Percentiles rank a stretch among this genome's conserved stretches.
Evolutionary conservation across 2,888 invertebrate species (phyloP).

Genomic region (Pocota personata): DNA sequence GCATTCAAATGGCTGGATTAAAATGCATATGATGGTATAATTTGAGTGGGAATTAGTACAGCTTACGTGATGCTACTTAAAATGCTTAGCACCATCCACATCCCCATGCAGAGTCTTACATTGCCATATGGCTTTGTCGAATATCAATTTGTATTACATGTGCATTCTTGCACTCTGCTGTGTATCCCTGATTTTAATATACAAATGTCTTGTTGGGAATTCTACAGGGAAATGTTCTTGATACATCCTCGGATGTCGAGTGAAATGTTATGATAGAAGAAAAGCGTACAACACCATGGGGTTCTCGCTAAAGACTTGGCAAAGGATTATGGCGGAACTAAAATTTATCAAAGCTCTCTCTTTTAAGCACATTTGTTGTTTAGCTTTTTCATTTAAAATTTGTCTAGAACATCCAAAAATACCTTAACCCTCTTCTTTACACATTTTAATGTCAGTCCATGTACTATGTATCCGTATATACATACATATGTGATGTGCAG

Average conservation of each 20-base stretch:
- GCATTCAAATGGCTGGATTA: slow-evolving; percentile 51
- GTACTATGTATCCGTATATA: no score
- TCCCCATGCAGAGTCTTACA: background rate
- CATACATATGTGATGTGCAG: no score
- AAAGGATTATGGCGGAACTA: background rate
- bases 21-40: slow-evolving; percentile 36
- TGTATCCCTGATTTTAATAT: background rate
- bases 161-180: background rate
- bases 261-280: background rate
- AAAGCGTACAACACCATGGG: background rate
- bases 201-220: background rate
- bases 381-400: no score
- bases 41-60: slow-evolving; percentile 50
- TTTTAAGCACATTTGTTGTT: no score
- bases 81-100: slow-evolving; percentile 5
- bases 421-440: no score
- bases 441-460: no score
- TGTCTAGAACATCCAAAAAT: no score
- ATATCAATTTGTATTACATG: slow-evolving; percentile 15
- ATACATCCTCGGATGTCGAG: background rate
- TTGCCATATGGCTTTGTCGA: background rate
- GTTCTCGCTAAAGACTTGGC: background rate
- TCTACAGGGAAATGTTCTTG: background rate
- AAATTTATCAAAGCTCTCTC: no score
- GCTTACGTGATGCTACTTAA: slow-evolving; percentile 35